Percentiles rank a stretch among this genome's conserved stretches.
These are phyloP conservation scores for Mystacides longicornis DNA, from an alignment of 2,888 invertebrate species.

Conservation along the genomic window DNA sequence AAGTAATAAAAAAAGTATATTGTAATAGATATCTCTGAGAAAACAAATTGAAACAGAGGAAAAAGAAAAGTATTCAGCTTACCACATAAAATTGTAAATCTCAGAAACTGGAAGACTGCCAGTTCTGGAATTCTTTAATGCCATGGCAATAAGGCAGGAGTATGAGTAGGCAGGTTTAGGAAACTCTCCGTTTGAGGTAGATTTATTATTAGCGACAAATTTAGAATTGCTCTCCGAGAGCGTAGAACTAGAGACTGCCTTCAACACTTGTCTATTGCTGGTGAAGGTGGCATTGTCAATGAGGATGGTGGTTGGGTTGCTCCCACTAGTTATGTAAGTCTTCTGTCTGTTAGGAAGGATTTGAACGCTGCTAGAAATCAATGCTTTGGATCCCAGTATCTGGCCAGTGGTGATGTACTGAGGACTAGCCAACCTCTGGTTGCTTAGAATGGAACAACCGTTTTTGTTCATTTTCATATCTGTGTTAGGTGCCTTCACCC, in stretches of 20 bases:
- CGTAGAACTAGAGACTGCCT: slow-evolving; percentile 38
- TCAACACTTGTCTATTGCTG: slow-evolving; percentile 45
- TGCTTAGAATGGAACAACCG: slow-evolving; percentile 45
- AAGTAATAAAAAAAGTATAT: neutral
- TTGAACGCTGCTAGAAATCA: slow-evolving; percentile 49
- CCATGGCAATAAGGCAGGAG: slow-evolving; percentile 96
- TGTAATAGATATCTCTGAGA: neutral
- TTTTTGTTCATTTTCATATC: slow-evolving; percentile 43
- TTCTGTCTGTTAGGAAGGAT: slow-evolving; percentile 41
- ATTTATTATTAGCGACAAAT: slow-evolving; percentile 37
- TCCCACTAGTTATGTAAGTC: slow-evolving; percentile 44
- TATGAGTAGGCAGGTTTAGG: slow-evolving; percentile 98
- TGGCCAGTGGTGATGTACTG: slow-evolving; percentile 29
- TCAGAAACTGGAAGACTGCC: slow-evolving; percentile 96
- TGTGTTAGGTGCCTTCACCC: slow-evolving; percentile 39
- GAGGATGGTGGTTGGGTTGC: slow-evolving; percentile 44
- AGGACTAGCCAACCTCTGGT: slow-evolving; percentile 36
- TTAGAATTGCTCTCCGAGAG: slow-evolving; percentile 42
- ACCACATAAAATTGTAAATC: slow-evolving; percentile 99
- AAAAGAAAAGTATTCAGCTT: slow-evolving; percentile 37
- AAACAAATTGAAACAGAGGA: neutral
- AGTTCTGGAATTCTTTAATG: slow-evolving; percentile 89
- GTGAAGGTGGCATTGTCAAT: slow-evolving; percentile 45
- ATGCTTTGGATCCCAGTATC: slow-evolving; percentile 44
- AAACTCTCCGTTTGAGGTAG: slow-evolving; percentile 54